A percentile compares a stretch with the other conserved stretches of the same genome.
Conservation (phyloP, 2,113 vertebrate species). For the Alethe diademata region DNA sequence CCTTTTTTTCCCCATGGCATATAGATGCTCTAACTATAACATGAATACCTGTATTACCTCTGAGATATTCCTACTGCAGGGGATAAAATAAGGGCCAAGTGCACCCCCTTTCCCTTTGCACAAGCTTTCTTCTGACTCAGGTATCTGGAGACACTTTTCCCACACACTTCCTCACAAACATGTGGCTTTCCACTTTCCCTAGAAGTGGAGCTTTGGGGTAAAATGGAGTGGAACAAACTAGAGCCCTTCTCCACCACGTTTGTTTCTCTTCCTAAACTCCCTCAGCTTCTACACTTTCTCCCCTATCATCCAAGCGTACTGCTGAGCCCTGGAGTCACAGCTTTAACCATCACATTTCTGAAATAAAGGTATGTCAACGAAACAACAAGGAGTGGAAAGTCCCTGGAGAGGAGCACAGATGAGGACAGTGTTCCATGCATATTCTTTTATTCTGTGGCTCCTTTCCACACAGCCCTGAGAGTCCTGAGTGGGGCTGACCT, state of each 20-base stretch:
- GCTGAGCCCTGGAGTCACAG: background rate
- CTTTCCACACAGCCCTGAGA: background rate
- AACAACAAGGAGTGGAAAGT: background rate
- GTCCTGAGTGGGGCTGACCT: background rate
- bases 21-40: background rate
- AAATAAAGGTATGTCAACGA: background rate
- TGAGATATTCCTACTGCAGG: background rate
- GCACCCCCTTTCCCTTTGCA: background rate
- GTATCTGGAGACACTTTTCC: background rate
- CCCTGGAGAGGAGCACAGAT: background rate
- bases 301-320: background rate
- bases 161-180: background rate
- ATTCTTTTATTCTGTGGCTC: background rate
- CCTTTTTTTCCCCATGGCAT: background rate
- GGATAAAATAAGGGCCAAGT: background rate
- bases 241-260: background rate
- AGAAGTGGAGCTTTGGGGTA: background rate
- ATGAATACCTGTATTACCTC: background rate
- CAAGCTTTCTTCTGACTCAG: background rate
- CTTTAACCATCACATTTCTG: background rate
- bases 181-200: background rate
- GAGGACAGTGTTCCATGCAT: background rate
- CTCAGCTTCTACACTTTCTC: background rate
- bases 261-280: background rate
- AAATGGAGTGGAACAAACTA: background rate